Percentiles rank a stretch among this genome's conserved stretches.
These are phyloP conservation scores for Myxocyprinus asiaticus DNA, from an alignment of 2,113 vertebrate genomes.

Conservation along the genomic window DNA sequence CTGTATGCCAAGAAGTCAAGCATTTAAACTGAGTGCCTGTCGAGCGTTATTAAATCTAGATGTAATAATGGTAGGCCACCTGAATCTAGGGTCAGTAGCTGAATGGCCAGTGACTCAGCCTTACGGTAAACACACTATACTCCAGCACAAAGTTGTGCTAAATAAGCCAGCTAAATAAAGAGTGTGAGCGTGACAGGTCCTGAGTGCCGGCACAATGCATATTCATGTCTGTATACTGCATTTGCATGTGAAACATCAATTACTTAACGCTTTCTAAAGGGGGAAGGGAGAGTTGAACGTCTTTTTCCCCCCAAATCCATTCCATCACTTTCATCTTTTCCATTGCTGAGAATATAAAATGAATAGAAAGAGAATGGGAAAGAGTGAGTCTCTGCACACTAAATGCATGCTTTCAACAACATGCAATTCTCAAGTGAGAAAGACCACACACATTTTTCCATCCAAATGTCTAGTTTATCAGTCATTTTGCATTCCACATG, in stretches of 20 bases:
- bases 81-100: slow-evolving; percentile 7
- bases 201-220: neutral
- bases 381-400: too few relatives aligned
- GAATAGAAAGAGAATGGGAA: too few relatives aligned
- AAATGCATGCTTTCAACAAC: too few relatives aligned
- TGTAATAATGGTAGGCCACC: slow-evolving; percentile 21
- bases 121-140: neutral
- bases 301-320: too few relatives aligned
- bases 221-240: slow-evolving; percentile 41
- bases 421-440: neutral
- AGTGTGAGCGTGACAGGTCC: slow-evolving; percentile 11
- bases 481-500: slow-evolving; percentile 20
- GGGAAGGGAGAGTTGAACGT: neutral
- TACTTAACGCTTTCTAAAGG: slow-evolving; percentile 3
- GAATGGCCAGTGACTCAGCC: slow-evolving; percentile 24
- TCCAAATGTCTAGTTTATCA: slow-evolving; percentile 31
- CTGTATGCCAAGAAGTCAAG: slow-evolving; percentile 18
- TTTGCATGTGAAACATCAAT: slow-evolving; percentile 31
- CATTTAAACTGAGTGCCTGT: slow-evolving; percentile 16
- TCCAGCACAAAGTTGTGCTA: slow-evolving; percentile 9
- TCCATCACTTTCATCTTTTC: too few relatives aligned
- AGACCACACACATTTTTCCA: slow-evolving; percentile 1
- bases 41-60: slow-evolving; percentile 43
- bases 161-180: slow-evolving; percentile 3
- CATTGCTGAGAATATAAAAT: too few relatives aligned